Conservation (phyloP, 2,888 invertebrate species). For the Azorinus chamasolen region DNA sequence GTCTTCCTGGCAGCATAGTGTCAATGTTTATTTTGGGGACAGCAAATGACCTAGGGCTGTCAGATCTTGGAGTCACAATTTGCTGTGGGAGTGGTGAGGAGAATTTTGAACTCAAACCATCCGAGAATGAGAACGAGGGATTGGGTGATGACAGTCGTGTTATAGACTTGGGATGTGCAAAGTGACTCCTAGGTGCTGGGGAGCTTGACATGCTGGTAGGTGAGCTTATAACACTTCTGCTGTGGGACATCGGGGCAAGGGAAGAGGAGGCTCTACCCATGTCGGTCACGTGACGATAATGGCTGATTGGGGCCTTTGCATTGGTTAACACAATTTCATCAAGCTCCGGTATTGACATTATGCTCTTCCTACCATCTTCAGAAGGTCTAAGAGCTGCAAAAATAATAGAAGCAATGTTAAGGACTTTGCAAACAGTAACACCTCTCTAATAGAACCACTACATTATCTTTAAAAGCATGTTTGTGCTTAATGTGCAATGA, state of each 20-base stretch:
- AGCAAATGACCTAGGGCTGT: too few relatives aligned
- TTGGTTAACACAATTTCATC: constrained; percentile 20
- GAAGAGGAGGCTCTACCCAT: constrained; percentile 38
- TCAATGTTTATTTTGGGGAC: constrained; percentile 11
- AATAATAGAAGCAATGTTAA: neutral
- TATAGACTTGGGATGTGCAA: constrained; percentile 18
- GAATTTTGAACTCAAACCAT: too few relatives aligned
- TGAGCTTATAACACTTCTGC: constrained; percentile 15
- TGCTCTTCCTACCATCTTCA: too few relatives aligned
- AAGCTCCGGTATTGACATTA: constrained; percentile 8
- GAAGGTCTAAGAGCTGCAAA: too few relatives aligned
- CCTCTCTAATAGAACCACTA: too few relatives aligned
- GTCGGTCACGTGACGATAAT: constrained; percentile 48
- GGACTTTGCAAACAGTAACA: neutral
- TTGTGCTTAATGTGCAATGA: too few relatives aligned
- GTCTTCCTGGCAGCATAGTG: neutral
- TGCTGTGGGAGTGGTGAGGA: constrained; percentile 13
- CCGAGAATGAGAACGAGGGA: neutral
- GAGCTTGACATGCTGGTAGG: neutral
- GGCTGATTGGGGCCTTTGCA: constrained; percentile 38
- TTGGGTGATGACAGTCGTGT: neutral
- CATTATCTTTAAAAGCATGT: too few relatives aligned
- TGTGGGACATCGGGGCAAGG: constrained; percentile 27
- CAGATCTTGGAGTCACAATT: neutral
- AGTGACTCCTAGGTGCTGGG: constrained; percentile 29